phyloP scores from a whole-genome alignment of 1,140 invertebrate species.

The Wiebesia pumilae region DNA sequence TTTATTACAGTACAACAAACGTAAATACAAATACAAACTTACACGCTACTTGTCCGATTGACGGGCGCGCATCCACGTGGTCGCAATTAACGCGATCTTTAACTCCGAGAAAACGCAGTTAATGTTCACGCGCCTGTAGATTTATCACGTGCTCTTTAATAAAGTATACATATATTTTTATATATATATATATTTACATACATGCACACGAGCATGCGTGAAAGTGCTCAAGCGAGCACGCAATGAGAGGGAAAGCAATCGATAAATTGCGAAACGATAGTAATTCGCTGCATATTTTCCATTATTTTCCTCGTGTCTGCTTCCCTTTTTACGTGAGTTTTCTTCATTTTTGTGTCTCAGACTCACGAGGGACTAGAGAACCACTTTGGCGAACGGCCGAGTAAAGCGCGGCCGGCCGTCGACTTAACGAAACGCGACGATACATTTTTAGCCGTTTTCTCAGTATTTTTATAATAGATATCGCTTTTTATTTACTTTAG shows the following conservation, averaged over 20 bases:
- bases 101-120: background rate
- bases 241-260: background rate
- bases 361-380: conserved; percentile 69
- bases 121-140: background rate
- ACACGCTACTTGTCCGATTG: conserved; percentile 46
- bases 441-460: conserved; percentile 19
- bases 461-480: background rate
- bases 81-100: conserved; percentile 46
- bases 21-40: conserved; percentile 67
- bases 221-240: background rate
- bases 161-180: conserved; percentile 41
- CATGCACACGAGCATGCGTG: background rate
- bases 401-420: conserved; percentile 52
- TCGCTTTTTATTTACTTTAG: background rate
- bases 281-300: conserved; percentile 14
- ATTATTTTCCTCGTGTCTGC: background rate
- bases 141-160: conserved; percentile 33
- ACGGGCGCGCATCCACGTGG: conserved; percentile 23
- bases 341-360: conserved; percentile 51
- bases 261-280: background rate
- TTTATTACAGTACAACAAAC: conserved; percentile 68
- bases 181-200: conserved; percentile 2
- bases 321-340: conserved; percentile 17
- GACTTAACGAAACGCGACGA: conserved; percentile 39
- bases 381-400: conserved; percentile 71